Evolutionary conservation across 2,888 invertebrate species (phyloP).

Genomic region (Merodon equestris): DNA sequence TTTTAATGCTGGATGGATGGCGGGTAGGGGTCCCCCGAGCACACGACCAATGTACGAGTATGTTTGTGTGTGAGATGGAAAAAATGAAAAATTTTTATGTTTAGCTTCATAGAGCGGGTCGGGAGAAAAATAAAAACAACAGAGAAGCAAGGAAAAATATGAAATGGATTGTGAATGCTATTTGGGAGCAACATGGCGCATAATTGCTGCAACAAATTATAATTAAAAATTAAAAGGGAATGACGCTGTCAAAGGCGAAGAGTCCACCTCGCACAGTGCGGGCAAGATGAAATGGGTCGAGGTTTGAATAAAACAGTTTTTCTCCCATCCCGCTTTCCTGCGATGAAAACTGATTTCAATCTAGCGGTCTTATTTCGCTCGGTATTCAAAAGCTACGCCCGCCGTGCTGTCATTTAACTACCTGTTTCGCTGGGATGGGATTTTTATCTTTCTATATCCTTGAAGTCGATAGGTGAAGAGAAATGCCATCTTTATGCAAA

Average conservation of each 20-base stretch:
- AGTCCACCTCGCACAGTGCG: neutral
- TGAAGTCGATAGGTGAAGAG: too few species aligned
- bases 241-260: conserved; percentile 47
- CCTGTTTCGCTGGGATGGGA: too few species aligned
- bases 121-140: too few species aligned
- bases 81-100: too few species aligned
- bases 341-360: conserved; percentile 19
- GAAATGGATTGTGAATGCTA: conserved; percentile 57
- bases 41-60: too few species aligned
- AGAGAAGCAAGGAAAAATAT: conserved; percentile 32
- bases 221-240: conserved; percentile 65
- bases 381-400: too few species aligned
- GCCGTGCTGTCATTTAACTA: too few species aligned
- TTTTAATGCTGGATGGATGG: conserved; percentile 54
- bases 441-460: too few species aligned
- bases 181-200: conserved; percentile 52
- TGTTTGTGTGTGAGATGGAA: too few species aligned
- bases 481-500: too few species aligned
- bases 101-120: neutral
- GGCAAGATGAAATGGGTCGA: conserved; percentile 49
- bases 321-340: neutral
- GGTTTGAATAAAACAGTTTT: conserved; percentile 5
- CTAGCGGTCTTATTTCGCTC: too few species aligned
- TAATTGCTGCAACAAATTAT: conserved; percentile 67
- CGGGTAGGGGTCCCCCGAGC: conserved; percentile 17